A percentile compares a stretch with the other conserved stretches of the same genome.
Conservation (phyloP, 2,113 vertebrate genomes). For the Nibea coibor region DNA sequence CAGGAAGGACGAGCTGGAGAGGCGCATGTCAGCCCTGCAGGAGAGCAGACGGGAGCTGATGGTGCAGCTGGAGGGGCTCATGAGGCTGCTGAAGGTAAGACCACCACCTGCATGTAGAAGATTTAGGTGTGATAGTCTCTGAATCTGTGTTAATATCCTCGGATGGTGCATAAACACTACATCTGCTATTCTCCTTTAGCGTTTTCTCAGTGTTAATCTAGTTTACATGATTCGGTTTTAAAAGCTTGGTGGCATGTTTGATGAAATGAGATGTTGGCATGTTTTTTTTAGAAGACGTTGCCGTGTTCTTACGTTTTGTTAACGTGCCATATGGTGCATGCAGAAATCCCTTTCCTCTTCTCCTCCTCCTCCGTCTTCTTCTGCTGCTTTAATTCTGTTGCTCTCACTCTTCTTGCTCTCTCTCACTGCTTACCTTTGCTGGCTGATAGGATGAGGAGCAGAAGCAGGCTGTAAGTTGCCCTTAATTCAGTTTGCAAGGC, state of each 20-base stretch:
- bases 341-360: slow-evolving; percentile 35
- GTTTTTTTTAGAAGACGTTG: slow-evolving; percentile 24
- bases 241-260: slow-evolving; percentile 18
- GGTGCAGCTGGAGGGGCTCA: slow-evolving; percentile 96
- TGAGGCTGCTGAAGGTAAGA: slow-evolving; percentile 95
- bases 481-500: slow-evolving; percentile 63
- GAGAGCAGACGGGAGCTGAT: slow-evolving; percentile 96
- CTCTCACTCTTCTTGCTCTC: slow-evolving; percentile 58
- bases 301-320: slow-evolving; percentile 14
- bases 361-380: slow-evolving; percentile 30
- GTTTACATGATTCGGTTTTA: slow-evolving; percentile 4
- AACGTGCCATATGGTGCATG: slow-evolving; percentile 51
- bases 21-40: slow-evolving; percentile 95
- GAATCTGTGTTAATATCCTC: neutral
- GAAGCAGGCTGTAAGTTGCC: slow-evolving; percentile 95
- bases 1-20: slow-evolving; percentile 95
- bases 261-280: slow-evolving; percentile 32
- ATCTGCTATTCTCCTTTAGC: slow-evolving; percentile 18
- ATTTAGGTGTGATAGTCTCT: neutral
- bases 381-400: slow-evolving; percentile 62
- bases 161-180: neutral
- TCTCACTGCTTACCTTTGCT: slow-evolving; percentile 67
- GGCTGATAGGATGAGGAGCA: slow-evolving; percentile 94
- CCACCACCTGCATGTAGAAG: neutral
- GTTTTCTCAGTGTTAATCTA: neutral